phyloP scores from a whole-genome alignment of 2,113 vertebrate species.

The Isichthys henryi region DNA sequence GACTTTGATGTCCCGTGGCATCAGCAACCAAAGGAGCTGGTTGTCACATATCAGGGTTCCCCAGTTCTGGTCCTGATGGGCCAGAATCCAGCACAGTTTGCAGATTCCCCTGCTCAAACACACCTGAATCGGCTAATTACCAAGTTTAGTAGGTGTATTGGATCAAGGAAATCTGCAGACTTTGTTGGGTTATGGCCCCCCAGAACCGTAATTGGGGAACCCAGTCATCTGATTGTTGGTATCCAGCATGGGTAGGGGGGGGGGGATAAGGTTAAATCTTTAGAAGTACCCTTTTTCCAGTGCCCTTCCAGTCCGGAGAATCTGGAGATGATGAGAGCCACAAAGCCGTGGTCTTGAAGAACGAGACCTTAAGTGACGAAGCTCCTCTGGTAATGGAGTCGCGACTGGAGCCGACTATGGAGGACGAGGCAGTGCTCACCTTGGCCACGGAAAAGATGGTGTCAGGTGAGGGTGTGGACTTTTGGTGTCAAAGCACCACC shows the following conservation, averaged over 20 bases:
- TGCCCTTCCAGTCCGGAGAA: conserved; percentile 29
- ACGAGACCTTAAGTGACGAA: conserved; percentile 37
- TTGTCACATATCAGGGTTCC: neutral
- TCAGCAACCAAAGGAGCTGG: neutral
- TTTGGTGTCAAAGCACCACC: neutral
- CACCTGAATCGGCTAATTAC: neutral
- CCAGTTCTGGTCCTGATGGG: neutral
- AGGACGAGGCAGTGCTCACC: conserved; percentile 6
- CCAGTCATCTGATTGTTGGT: neutral
- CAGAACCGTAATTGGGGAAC: neutral
- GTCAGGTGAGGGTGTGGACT: conserved; percentile 63
- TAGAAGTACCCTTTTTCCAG: neutral
- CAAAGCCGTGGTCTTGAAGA: conserved; percentile 23
- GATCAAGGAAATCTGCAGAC: neutral
- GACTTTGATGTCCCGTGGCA: neutral
- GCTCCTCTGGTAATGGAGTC: conserved; percentile 10
- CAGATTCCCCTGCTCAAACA: neutral
- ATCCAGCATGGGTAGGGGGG: neutral
- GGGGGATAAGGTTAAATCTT: neutral
- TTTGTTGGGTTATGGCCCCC: neutral
- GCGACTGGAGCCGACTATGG: neutral
- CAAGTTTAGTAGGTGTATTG: neutral
- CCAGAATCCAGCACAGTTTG: neutral
- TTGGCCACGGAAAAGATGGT: conserved; percentile 72
- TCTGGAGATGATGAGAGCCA: conserved; percentile 30